Base-by-base conservation (phyloP, 2,888 invertebrate genomes). In the Matsumyia berberina region DNA sequence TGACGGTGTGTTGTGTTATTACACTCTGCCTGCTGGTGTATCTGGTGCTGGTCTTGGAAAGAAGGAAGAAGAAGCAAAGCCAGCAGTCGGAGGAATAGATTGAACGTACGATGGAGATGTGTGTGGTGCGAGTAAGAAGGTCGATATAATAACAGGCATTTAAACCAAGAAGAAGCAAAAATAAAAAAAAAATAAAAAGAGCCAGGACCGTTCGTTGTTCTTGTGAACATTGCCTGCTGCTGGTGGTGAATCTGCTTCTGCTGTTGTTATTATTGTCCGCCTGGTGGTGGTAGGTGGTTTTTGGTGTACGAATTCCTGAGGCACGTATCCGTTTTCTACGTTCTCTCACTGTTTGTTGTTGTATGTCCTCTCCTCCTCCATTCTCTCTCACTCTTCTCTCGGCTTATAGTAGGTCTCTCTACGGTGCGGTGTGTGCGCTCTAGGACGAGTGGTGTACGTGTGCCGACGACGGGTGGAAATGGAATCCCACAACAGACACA, bases 381-480 rank as follows among this genome's bases (percentile, higher is more conserved):
- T 39, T 72, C 49, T 62, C 37, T 42, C 46, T 55, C 49, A 44
- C 57, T 42, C 51, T 51, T 55, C 4, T 69, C 46, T 37, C 31
- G 33, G 24, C 4, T 24, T 24, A 4, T 24, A 9, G 17, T 33
- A 39, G n/a, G 46, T 37, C 39, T 60, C 53, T 74, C n/a, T 51
- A 29, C 12, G 19, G 17, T 39, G 19, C 24, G 55, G 67, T 62
- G 69, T 73, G 67, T 83, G 78, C 69, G 78, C 79, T 83, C 83
- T 83, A 83, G 78, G 83, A 80, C 74, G 74, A 80, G 39, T 85
- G 85, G 85, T 74, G 80, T 85, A 85, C 85, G 85, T 85, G 85
- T 85, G 74, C 80, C 74, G 74, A 76, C 85, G 80, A 74, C 80
- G 70, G 66, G 53, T 76, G 57, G 74, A 76, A 85, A 85, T 85